These are phyloP conservation scores for Daktulosphaira vitifoliae DNA, from an alignment of 1,140 invertebrate species.

Conservation along the genomic window DNA sequence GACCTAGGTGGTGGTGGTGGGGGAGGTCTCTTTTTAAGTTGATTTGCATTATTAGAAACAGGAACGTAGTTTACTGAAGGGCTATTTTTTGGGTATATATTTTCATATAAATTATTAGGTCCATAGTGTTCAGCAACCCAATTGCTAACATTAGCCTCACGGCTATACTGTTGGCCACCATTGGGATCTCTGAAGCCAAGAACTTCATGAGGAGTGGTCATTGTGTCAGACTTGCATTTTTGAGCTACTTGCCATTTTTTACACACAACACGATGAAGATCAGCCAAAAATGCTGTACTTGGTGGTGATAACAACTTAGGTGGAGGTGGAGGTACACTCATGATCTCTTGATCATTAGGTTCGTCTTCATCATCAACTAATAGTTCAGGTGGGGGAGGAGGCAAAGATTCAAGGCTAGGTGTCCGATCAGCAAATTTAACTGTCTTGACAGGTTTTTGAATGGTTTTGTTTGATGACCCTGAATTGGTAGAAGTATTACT, in stretches of 20 bases:
- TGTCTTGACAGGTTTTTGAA: constrained; percentile 11
- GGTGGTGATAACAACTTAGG: constrained; percentile 56
- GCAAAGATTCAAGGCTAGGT: constrained; percentile 61
- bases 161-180: constrained; percentile 51
- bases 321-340: constrained; percentile 43
- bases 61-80: neutral
- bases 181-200: constrained; percentile 76
- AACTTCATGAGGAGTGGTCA: constrained; percentile 80
- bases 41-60: constrained; percentile 40
- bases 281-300: constrained; percentile 67
- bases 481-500: neutral
- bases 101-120: constrained; percentile 50
- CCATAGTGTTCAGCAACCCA: constrained; percentile 87
- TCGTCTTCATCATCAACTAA: constrained; percentile 45
- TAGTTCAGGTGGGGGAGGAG: constrained; percentile 65
- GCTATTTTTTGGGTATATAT: constrained; percentile 45
- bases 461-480: neutral
- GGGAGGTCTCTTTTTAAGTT: constrained; percentile 53
- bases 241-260: constrained; percentile 91
- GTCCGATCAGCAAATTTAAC: constrained; percentile 23
- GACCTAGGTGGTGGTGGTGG: constrained; percentile 69
- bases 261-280: constrained; percentile 81
- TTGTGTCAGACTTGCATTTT: constrained; percentile 74
- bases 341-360: constrained; percentile 37
- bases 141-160: constrained; percentile 74